A percentile compares a stretch with the other conserved stretches of the same genome.
phyloP scores from a whole-genome alignment of 2,797 vertebrate genomes.

The Florisuga fusca region DNA sequence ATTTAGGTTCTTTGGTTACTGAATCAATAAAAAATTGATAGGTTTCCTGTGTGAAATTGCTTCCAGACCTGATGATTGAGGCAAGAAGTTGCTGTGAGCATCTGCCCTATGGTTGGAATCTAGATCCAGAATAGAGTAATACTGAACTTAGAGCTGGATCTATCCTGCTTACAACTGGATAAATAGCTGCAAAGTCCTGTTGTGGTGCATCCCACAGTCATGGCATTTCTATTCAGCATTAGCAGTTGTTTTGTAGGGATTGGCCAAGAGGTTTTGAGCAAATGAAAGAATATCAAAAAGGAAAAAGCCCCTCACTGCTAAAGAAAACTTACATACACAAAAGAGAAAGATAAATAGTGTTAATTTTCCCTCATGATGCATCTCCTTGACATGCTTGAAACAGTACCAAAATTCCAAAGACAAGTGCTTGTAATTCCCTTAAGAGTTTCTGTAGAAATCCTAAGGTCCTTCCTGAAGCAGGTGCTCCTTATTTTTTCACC shows the following conservation, averaged over 20 bases:
- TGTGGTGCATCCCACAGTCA: not conserved
- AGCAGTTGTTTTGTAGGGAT: not conserved
- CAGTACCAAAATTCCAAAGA: not conserved
- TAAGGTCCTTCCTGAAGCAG: not conserved
- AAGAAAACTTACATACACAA: not conserved
- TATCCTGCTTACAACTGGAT: not conserved
- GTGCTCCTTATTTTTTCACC: not conserved
- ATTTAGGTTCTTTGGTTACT: not conserved
- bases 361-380: not conserved
- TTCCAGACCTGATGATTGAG: not conserved
- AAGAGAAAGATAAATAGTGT: not conserved
- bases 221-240: conserved; percentile 3
- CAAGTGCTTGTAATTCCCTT: not conserved
- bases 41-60: not conserved
- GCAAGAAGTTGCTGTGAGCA: not conserved
- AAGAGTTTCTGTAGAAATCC: not conserved
- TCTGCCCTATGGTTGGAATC: not conserved
- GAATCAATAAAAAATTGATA: not conserved
- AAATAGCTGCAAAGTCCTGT: not conserved
- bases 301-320: not conserved
- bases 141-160: not conserved
- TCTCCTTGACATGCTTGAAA: not conserved
- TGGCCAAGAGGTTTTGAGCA: conserved; percentile 20
- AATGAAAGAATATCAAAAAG: conserved; percentile 36
- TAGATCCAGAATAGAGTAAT: not conserved